Evolutionary conservation across 2,888 invertebrate genomes (phyloP), one percentile per base, ranked within the genome.

Genomic region (Drosophila colorata): DNA sequence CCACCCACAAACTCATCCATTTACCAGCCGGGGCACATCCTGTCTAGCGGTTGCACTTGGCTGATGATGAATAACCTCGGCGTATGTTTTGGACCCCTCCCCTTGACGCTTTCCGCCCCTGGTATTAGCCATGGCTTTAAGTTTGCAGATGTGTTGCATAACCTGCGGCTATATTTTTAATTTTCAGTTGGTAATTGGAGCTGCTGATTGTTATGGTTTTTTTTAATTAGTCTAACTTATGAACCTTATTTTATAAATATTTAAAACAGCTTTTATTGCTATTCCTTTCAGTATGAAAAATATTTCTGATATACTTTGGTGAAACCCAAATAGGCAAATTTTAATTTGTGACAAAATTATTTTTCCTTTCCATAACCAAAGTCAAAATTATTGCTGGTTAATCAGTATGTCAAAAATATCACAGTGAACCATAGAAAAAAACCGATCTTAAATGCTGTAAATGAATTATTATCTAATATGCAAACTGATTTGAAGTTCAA

Each of bases 31-130:
- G 47, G 47, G 49, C 67, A 72, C 69, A 78, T 87, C 78, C 81
- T 80, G 78, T 75, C 78, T 63, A 52, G 53, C 64, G 71, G 90
- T 90, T 85, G 86, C 88, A 90, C 87, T 89, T 78, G 86, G 80
- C 64, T 90, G 90, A 80, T 87, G 88, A 88, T 88, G 79, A 75
- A 90, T 88, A 83, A 83, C 83, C 85, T 73, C 37, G 65, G 74
- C 85, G 76, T 78, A 77, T 77, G 84, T 68, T 78, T 57, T 25
- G 23, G 4, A 18, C 28, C 8, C n/a, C 25, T 6, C 43, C 38
- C 8, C 31, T 3, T 23, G 20, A 16, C 43, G 28, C 37, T 49
- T 8, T 31, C 20, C 11, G 18, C 38, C 23, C 43, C 33, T 16
- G 25, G 37, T 18, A n/a, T 23, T 41, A 13, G 23, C 31, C 28